phyloP scores from a whole-genome alignment of 2,888 invertebrate genomes.

The Pristionchus fissidentatus region DNA sequence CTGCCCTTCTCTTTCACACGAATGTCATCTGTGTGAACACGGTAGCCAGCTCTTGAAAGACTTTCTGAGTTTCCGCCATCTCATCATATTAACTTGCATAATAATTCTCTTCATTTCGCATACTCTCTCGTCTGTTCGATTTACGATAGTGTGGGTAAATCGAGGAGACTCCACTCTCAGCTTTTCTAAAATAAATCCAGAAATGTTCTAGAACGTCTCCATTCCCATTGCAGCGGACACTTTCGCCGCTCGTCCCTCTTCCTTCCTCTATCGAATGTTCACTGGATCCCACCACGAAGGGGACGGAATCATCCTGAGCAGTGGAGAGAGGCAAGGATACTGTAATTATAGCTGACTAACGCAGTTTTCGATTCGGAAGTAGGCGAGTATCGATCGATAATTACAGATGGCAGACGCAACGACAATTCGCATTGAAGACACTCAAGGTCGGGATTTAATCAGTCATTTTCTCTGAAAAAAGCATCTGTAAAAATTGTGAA shows the following conservation, averaged over 20 bases:
- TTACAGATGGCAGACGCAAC: slow-evolving; percentile 57
- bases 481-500: no score
- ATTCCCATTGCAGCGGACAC: slow-evolving; percentile 36
- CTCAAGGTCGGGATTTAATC: slow-evolving; percentile 57
- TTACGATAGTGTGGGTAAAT: no score
- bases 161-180: no score
- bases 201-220: no score
- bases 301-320: slow-evolving; percentile 62
- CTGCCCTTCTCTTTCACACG: no score
- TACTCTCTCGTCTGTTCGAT: no score
- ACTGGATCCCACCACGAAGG: slow-evolving; percentile 57
- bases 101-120: no score
- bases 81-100: no score
- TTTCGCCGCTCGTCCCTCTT: slow-evolving; percentile 58
- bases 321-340: slow-evolving; percentile 49
- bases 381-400: background rate
- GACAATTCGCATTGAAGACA: slow-evolving; percentile 60
- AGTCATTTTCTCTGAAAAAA: background rate
- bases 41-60: no score
- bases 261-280: slow-evolving; percentile 63
- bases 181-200: no score
- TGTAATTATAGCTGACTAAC: background rate
- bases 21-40: no score
- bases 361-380: background rate
- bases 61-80: no score